Percentiles rank a stretch among this genome's conserved stretches.
phyloP scores from a whole-genome alignment of 2,797 vertebrate genomes.

The Pogonophryne albipinna region DNA sequence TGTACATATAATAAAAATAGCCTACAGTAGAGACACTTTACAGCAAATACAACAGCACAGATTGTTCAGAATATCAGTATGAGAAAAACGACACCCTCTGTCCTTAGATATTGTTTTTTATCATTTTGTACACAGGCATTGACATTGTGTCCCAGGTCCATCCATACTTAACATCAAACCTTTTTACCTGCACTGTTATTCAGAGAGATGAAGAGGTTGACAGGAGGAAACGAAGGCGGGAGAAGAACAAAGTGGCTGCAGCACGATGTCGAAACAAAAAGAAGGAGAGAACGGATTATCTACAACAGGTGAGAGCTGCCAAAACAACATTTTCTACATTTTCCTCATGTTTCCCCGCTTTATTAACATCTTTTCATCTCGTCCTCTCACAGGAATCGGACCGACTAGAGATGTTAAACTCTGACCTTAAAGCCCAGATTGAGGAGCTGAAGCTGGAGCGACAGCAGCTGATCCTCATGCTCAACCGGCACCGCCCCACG shows the following conservation, averaged over 20 bases:
- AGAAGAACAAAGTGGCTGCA: slow-evolving; percentile 98
- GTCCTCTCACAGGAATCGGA: slow-evolving; percentile 90
- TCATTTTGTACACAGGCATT: neutral
- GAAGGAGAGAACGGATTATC: slow-evolving; percentile 96
- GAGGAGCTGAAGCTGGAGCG: slow-evolving; percentile 96
- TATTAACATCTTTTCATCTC: neutral
- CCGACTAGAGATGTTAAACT: slow-evolving; percentile 95
- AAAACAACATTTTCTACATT: neutral
- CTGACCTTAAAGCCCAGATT: slow-evolving; percentile 95
- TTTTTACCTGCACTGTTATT: slow-evolving; percentile 22
- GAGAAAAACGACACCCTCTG: too few relatives aligned
- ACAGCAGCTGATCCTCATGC: slow-evolving; percentile 96
- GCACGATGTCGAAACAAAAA: slow-evolving; percentile 99
- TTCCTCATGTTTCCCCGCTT: too few relatives aligned
- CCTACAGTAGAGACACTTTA: too few relatives aligned
- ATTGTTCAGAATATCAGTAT: too few relatives aligned
- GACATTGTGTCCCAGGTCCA: neutral
- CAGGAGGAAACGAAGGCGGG: slow-evolving; percentile 93
- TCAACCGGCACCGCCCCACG: slow-evolving; percentile 95
- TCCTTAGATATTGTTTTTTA: neutral
- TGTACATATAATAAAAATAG: too few relatives aligned
- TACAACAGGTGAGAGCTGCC: slow-evolving; percentile 89
- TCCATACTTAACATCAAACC: neutral
- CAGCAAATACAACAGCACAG: too few relatives aligned
- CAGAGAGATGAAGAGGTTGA: slow-evolving; percentile 96